Percentiles rank a stretch among this genome's conserved stretches.
Evolutionary conservation across 2,797 vertebrate genomes (phyloP).

Genomic region (Naso thynnoides): DNA sequence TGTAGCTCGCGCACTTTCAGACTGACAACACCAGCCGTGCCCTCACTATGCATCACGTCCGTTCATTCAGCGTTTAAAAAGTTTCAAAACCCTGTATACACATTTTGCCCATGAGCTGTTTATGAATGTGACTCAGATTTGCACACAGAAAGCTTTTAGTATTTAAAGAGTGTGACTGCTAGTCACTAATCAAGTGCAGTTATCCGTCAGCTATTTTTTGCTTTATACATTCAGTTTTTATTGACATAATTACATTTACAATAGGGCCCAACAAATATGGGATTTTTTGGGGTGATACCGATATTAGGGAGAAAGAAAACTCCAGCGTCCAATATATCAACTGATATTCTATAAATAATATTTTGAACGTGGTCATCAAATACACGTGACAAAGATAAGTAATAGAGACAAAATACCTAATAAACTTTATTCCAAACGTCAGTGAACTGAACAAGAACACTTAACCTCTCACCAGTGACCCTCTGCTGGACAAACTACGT

Average conservation of each 20-base stretch:
- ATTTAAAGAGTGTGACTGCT: not conserved
- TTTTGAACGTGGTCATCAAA: no score
- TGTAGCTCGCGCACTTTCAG: not conserved
- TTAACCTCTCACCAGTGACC: no score
- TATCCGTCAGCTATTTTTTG: not conserved
- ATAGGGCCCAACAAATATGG: no score
- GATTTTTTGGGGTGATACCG: no score
- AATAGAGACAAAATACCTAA: no score
- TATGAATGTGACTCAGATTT: not conserved
- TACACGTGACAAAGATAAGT: no score
- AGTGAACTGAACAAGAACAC: no score
- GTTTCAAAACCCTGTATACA: conserved; percentile 11
- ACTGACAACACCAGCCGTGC: not conserved
- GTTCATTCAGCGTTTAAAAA: conserved; percentile 3
- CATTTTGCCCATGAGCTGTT: conserved; percentile 13
- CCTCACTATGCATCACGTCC: not conserved
- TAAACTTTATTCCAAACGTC: no score
- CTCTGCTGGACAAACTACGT: no score
- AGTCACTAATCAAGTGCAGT: not conserved
- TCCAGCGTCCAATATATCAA: no score
- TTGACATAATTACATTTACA: not conserved
- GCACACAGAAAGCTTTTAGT: not conserved
- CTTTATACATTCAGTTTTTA: not conserved
- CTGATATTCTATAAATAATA: no score
- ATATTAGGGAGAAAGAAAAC: no score